Conservation (phyloP, 2,888 invertebrate genomes). For the Ennomos erosarius region DNA sequence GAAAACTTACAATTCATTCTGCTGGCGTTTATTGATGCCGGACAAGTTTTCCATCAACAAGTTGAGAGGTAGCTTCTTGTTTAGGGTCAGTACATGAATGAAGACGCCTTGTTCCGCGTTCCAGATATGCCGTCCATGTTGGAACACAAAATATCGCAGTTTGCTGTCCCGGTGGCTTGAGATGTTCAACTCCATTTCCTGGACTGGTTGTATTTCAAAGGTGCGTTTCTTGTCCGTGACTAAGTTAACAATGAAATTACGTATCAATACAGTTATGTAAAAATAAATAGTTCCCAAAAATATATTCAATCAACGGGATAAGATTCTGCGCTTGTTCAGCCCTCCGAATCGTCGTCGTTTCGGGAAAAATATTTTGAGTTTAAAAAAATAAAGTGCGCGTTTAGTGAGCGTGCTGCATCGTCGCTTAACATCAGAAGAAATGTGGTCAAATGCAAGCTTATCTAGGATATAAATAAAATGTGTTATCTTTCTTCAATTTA, state of each 20-base stretch:
- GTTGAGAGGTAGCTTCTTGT: constrained; percentile 78
- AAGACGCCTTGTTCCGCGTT: constrained; percentile 76
- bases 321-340: no score
- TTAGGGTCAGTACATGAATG: constrained; percentile 75
- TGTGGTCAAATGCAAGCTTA: no score
- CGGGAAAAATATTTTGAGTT: no score
- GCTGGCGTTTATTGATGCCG: constrained; percentile 83
- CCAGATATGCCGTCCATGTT: constrained; percentile 85
- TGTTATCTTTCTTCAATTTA: no score
- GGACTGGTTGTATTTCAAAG: constrained; percentile 71
- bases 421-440: no score
- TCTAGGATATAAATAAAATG: no score
- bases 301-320: no score
- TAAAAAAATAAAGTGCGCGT: no score
- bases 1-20: constrained; percentile 85
- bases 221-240: constrained; percentile 78
- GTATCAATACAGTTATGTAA: neutral
- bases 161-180: constrained; percentile 72
- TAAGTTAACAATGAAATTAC: constrained; percentile 42
- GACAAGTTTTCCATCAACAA: constrained; percentile 79
- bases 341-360: no score
- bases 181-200: constrained; percentile 73
- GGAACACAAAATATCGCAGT: constrained; percentile 83
- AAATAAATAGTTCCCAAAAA: no score
- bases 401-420: no score